Evolutionary conservation across 1,140 invertebrate genomes (phyloP).

Genomic region (Pseudomyrmex sp.): DNA sequence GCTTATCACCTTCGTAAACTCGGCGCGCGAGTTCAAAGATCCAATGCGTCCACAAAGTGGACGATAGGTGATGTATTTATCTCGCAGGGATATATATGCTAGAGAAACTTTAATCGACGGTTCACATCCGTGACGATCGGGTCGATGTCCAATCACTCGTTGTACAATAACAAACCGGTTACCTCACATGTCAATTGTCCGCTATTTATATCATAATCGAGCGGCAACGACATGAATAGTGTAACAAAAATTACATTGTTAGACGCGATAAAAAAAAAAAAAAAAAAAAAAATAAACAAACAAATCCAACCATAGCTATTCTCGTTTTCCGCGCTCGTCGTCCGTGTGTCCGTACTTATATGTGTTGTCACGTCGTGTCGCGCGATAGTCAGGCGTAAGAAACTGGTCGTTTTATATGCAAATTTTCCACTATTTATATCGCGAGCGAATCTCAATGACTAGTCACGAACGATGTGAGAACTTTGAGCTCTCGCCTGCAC

Average conservation of each 20-base stretch:
- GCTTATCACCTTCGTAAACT: conserved; percentile 28
- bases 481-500: conserved; percentile 3
- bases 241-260: conserved; percentile 25
- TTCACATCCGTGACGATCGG: conserved; percentile 18
- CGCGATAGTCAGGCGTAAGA: conserved; percentile 22
- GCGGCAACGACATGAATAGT: not conserved
- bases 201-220: conserved; percentile 53
- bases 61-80: conserved; percentile 12
- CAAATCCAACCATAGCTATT: not conserved
- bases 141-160: not conserved
- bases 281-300: conserved; percentile 16
- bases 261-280: not conserved
- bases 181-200: conserved; percentile 29
- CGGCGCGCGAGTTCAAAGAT: conserved; percentile 26
- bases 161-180: conserved; percentile 36
- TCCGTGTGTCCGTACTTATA: not conserved
- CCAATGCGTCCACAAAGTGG: not conserved
- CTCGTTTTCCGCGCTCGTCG: not conserved
- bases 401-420: conserved; percentile 66
- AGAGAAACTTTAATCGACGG: conserved; percentile 30
- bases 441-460: conserved; percentile 38
- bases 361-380: not conserved
- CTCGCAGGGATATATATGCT: not conserved
- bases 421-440: conserved; percentile 66
- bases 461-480: conserved; percentile 36